Conservation (phyloP, 1,140 invertebrate genomes). For the Drosophila malerkotliana region DNA sequence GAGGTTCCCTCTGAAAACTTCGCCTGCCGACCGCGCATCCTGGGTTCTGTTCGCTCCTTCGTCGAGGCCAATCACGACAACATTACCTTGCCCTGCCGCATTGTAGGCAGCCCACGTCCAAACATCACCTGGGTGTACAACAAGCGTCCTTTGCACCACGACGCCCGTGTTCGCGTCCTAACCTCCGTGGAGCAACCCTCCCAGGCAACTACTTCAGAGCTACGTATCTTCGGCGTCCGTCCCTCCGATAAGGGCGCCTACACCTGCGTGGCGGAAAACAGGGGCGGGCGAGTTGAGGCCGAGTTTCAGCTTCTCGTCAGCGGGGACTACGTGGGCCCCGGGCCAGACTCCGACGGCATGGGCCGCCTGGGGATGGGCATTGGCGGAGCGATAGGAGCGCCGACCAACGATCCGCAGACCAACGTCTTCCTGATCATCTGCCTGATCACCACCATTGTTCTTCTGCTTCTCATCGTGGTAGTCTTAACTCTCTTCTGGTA, state of each 20-base stretch:
- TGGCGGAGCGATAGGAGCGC: constrained; percentile 69
- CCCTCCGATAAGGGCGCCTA: constrained; percentile 93
- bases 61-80: constrained; percentile 87
- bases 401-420: constrained; percentile 65
- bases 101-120: constrained; percentile 90
- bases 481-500: constrained; percentile 89
- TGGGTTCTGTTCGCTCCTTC: constrained; percentile 85
- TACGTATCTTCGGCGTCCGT: constrained; percentile 89
- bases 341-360: constrained; percentile 82
- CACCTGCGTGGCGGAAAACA: constrained; percentile 93
- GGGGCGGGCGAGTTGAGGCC: constrained; percentile 91
- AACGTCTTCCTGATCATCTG: constrained; percentile 85
- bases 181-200: constrained; percentile 59
- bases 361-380: constrained; percentile 38
- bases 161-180: constrained; percentile 84
- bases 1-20: constrained; percentile 90
- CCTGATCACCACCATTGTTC: constrained; percentile 85
- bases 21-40: constrained; percentile 92
- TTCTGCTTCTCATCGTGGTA: constrained; percentile 86
- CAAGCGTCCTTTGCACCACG: constrained; percentile 85
- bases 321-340: constrained; percentile 84
- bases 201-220: constrained; percentile 84
- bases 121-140: constrained; percentile 91
- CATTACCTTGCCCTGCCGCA: constrained; percentile 90
- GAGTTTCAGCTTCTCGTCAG: constrained; percentile 86